Base-by-base conservation (phyloP, 1,140 invertebrate species). In the Brachionus angularis region DNA sequence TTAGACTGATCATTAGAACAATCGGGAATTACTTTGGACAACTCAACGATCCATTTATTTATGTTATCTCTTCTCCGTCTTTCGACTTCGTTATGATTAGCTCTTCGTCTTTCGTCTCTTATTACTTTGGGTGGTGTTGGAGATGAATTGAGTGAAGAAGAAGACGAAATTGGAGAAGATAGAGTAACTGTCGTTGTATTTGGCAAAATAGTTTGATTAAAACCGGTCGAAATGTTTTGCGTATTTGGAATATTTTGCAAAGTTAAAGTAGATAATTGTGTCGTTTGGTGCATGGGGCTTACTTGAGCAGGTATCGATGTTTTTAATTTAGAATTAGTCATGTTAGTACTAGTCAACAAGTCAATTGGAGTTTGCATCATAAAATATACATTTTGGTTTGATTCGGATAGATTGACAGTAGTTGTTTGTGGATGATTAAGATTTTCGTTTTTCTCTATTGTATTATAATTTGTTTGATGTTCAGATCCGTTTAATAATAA, bases 11-110 rank as follows among this genome's bases (percentile, higher is more conserved):
- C 82, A 36, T 77, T 76, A 21, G 78, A 75, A 76, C 82, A 84
- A 50, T 84, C 83, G 42, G 83, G 83, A 1, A 84, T 79, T 12
- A 94, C 87, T 79, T 91, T 91, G 10, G 90, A 89, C 61, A 96
- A 82, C 79, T 91, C 91, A 25, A 88, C 87, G 75, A 96, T 96
- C 92, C 92, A 95, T 78, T 89, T 91, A 79, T 95, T 96, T 67
- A 96, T 96, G 85, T 95, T 95, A 77, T 95, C 92, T 75, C 91
- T 83, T 69, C 83, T 50, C 61, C 83, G 69, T 71, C 83, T 74
- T 73, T 84, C 83, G 73, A 84, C 83, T 82, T 74, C 83, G 77
- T 84, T 84, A 72, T 83, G 82, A 53, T 82, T 83, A 14, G 81
- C 81, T 74, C 81, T 74, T 67, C 82, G 76, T 16, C 81, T 73